Percentiles rank a stretch among this genome's conserved stretches.
Conservation (phyloP, 1,140 invertebrate species). For the Macrostomum lignano region DNA sequence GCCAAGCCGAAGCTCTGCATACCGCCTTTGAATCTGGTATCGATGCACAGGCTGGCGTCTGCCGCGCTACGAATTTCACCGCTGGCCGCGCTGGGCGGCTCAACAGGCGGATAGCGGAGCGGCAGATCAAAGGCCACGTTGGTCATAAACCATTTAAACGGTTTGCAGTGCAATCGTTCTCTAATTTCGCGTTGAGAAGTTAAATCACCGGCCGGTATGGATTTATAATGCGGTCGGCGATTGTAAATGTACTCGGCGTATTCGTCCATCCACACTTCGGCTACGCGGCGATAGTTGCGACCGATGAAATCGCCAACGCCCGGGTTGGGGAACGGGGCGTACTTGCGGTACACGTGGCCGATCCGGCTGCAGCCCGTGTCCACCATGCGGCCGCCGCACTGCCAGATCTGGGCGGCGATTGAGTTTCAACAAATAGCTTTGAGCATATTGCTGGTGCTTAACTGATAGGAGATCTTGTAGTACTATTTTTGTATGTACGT, state of each 20-base stretch:
- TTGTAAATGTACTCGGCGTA: slow-evolving; percentile 1
- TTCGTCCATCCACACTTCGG: slow-evolving; percentile 5
- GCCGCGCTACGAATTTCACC: slow-evolving; percentile 12
- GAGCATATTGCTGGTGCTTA: too few relatives aligned
- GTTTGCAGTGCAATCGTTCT: slow-evolving; percentile 48
- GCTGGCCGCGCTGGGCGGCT: slow-evolving; percentile 16
- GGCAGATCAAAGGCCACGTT: slow-evolving; percentile 65
- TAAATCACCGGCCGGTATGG: slow-evolving; percentile 29
- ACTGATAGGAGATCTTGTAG: too few relatives aligned
- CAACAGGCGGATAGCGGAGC: slow-evolving; percentile 43
- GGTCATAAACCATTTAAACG: slow-evolving; percentile 83
- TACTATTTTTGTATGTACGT: too few relatives aligned
- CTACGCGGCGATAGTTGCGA: slow-evolving; percentile 8
- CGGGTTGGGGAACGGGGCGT: slow-evolving; percentile 39
- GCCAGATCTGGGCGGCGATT: slow-evolving; percentile 31
- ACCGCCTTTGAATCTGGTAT: too few relatives aligned
- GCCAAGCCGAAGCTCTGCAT: too few relatives aligned
- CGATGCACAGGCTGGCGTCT: too few relatives aligned
- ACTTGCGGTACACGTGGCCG: slow-evolving; percentile 16
- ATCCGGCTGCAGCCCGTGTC: slow-evolving; percentile 33
- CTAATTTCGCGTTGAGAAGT: slow-evolving; percentile 42
- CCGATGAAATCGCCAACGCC: slow-evolving; percentile 53
- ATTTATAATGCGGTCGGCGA: slow-evolving; percentile 26
- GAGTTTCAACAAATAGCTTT: too few relatives aligned
- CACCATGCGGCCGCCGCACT: slow-evolving; percentile 31